These are phyloP conservation scores for Hetaerina titia DNA, from an alignment of 2,888 invertebrate genomes.

Conservation along the genomic window DNA sequence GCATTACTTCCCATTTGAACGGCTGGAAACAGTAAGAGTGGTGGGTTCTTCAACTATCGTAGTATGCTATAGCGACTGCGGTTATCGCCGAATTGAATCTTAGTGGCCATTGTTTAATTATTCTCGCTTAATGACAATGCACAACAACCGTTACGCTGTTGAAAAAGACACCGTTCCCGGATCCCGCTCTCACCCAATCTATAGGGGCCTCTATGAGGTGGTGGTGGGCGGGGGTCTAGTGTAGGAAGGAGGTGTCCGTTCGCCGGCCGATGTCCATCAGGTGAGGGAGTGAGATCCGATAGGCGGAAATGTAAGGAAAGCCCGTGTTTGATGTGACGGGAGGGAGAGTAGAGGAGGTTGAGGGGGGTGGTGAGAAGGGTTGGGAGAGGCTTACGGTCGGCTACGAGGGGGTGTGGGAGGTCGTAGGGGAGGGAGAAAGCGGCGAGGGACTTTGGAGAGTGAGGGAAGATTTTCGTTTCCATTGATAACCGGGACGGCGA, in stretches of 20 bases:
- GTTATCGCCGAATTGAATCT: not conserved
- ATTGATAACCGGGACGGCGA: slow-evolving; percentile 61
- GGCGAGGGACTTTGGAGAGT: not conserved
- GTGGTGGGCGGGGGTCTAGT: not conserved
- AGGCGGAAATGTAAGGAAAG: slow-evolving; percentile 13
- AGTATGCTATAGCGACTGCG: not conserved
- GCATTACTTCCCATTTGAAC: not conserved
- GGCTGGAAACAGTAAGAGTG: not conserved
- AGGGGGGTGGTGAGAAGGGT: not conserved
- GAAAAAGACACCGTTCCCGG: not conserved
- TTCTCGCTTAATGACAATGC: not conserved
- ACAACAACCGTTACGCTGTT: not conserved
- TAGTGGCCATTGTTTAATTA: slow-evolving; percentile 3
- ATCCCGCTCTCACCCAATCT: not conserved
- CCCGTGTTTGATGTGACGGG: not conserved
- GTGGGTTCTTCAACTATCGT: not conserved
- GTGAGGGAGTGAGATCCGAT: slow-evolving; percentile 21
- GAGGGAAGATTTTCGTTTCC: slow-evolving; percentile 62
- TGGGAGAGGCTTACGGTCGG: slow-evolving; percentile 22
- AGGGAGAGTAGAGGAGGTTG: not conserved
- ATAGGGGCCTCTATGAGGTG: not conserved
- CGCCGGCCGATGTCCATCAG: not conserved
- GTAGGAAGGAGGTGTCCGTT: not conserved
- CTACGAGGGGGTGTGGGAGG: not conserved
- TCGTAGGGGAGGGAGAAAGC: not conserved